These are phyloP conservation scores for Bufo bufo DNA, from an alignment of 2,113 vertebrate species.

Conservation along the genomic window DNA sequence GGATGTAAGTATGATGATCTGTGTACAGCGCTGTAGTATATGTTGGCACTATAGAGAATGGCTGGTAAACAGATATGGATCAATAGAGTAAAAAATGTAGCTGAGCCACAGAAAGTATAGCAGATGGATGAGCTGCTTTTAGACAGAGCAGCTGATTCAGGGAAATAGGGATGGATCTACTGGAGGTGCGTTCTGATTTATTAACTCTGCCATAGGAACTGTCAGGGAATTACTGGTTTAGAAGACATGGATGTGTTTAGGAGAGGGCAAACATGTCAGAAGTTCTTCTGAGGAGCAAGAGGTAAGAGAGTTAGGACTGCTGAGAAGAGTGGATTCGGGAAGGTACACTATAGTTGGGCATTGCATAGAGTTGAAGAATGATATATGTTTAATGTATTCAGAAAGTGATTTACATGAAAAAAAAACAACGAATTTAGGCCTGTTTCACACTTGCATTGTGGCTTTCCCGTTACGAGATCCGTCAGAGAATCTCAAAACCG, in stretches of 20 bases:
- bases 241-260: not conserved
- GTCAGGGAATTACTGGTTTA: not conserved
- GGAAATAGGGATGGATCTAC: not conserved
- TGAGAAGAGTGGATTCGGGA: not conserved
- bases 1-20: not conserved
- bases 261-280: not conserved
- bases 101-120: not conserved
- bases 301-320: not conserved
- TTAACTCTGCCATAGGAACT: not conserved
- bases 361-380: not conserved
- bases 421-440: not conserved
- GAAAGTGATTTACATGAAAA: not conserved
- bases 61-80: not conserved
- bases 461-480: too few species aligned
- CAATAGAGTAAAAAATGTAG: not conserved
- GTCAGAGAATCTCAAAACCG: too few species aligned
- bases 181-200: not conserved
- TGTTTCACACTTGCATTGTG: too few species aligned
- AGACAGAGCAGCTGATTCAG: not conserved
- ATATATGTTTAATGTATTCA: not conserved
- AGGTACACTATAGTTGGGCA: not conserved
- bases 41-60: not conserved
- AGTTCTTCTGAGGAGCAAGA: not conserved
- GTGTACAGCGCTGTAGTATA: not conserved
- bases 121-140: not conserved